Base-by-base conservation (phyloP, 1,140 invertebrate species). In the Drosophila malerkotliana region DNA sequence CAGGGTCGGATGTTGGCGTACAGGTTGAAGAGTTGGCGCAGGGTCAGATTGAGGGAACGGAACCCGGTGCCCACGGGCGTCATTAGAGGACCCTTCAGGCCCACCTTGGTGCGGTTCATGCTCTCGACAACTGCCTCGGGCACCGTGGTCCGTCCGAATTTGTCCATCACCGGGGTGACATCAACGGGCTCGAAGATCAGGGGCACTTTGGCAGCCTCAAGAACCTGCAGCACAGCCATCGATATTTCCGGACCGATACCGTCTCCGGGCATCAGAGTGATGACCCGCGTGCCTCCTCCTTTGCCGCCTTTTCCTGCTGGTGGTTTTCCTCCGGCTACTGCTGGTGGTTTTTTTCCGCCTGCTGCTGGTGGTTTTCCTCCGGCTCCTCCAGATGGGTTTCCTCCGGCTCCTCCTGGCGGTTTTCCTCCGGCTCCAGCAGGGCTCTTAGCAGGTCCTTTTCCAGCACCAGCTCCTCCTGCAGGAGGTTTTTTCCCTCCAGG, bases 221-320 rank as follows among this genome's bases (percentile, higher is more conserved):
- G 99, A 62, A 99, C 99, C 92, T 99, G 96, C 91, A 99, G 98
- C 4, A 99, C 99, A 49, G 99, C 95, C 15, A 95, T 95, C 1
- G 98, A 99, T 79, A 99, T 99, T 93, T 99, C 99, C 7, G 98
- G 98, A 1, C 99, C 99, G 91, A 99, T 99, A 53, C 99, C 99
- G 95, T 99, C 98, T 45, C 99, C 99, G 39, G 99, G 98, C 85
- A 99, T 97, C 10, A 97, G 92, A 1, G 96, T 97, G 58, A 96
- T 49, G 12, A 54, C 47, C 8, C 79, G 64, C 2, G 47, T 1
- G 1, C 21, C 39, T 2, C 47, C 63, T 24, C 15, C 15, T 15
- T 18, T 21, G 7, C 44, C 44, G 8, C 44, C 44, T 18, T 8
- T 24, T 4, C 26, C 26, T 28, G 26, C 39, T 4, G 21, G 26